Evolutionary conservation across 2,888 invertebrate genomes (phyloP).

Genomic region (Agonopterix alstromeriana): DNA sequence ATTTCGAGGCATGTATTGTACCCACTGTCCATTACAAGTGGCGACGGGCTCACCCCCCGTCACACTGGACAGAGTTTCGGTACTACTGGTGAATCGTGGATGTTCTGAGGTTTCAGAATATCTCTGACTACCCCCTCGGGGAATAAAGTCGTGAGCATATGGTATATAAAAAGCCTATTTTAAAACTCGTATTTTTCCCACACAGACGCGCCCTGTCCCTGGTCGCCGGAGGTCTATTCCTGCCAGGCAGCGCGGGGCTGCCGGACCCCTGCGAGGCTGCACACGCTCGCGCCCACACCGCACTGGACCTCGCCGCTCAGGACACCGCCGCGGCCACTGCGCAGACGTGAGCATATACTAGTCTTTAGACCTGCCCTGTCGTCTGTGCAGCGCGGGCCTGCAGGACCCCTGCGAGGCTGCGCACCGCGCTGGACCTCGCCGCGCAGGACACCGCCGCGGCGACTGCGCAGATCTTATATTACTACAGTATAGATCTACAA

Average conservation of each 20-base stretch:
- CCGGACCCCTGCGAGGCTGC: conserved; percentile 96
- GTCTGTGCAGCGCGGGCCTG: conserved; percentile 91
- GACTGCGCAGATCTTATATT: conserved; percentile 96
- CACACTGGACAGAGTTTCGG: no score
- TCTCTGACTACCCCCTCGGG: no score
- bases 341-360: conserved; percentile 79
- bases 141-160: no score
- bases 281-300: conserved; percentile 92
- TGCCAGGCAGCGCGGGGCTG: conserved; percentile 95
- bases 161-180: no score
- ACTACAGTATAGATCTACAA: no score
- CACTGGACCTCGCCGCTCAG: conserved; percentile 93
- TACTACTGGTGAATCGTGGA: no score
- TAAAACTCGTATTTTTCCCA: no score
- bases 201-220: conserved; percentile 89
- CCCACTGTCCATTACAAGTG: no score
- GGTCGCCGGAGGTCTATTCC: conserved; percentile 94
- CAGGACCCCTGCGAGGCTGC: no score
- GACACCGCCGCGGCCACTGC: conserved; percentile 96
- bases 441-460: conserved; percentile 95
- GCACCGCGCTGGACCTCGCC: conserved; percentile 92
- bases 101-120: no score
- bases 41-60: no score
- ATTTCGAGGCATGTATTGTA: no score
- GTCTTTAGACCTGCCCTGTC: conserved; percentile 86